Conservation (phyloP, 2,113 vertebrate species). For the Paradoxurus hermaphroditus region DNA sequence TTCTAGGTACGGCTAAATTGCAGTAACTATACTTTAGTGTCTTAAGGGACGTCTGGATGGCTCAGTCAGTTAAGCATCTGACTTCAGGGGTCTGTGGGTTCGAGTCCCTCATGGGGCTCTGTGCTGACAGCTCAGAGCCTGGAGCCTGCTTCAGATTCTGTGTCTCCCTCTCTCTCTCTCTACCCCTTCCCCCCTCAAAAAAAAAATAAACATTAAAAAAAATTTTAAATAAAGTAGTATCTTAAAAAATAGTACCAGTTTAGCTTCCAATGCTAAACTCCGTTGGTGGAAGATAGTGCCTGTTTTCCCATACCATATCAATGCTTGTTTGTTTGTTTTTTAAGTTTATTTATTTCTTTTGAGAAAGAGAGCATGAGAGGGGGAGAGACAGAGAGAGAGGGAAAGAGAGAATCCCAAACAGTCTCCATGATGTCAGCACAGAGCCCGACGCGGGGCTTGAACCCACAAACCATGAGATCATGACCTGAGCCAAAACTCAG, state of each 20-base stretch:
- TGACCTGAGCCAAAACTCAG: no score
- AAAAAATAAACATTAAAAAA: no score
- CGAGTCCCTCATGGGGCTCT: not conserved
- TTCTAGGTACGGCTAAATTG: not conserved
- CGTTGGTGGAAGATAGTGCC: not conserved
- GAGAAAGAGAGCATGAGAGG: no score
- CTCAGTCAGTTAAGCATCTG: not conserved
- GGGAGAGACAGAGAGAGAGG: no score
- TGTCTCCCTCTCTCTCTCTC: not conserved
- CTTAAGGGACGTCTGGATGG: not conserved
- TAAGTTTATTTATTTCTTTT: no score
- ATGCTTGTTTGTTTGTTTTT: no score
- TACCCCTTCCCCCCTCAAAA: not conserved
- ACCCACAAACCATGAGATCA: no score
- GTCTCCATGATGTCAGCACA: no score
- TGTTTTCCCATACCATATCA: accelerated
- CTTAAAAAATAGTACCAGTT: not conserved
- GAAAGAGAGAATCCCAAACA: no score
- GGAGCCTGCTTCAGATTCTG: not conserved
- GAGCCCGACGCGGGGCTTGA: no score
- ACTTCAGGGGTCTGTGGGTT: not conserved
- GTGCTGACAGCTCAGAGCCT: not conserved
- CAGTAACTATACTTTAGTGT: not conserved
- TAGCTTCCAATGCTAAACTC: not conserved
- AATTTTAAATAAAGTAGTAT: not conserved